These are phyloP conservation scores for Mallotus villosus DNA, from an alignment of 2,797 vertebrate genomes.

Conservation along the genomic window DNA sequence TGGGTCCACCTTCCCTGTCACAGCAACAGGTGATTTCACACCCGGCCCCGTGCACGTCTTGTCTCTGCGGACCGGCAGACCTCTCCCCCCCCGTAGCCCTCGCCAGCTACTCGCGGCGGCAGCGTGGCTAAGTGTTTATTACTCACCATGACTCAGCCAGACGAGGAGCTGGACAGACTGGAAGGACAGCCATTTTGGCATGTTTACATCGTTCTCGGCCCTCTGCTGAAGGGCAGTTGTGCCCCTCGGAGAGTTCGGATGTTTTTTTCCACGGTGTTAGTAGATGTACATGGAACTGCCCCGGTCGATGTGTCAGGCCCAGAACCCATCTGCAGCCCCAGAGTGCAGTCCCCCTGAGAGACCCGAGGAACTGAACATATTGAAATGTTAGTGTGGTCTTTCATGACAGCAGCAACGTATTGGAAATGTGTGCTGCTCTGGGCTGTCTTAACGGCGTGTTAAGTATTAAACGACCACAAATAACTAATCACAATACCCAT, in stretches of 20 bases:
- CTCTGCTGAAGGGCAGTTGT: conserved; percentile 51
- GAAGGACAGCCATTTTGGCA: conserved; percentile 48
- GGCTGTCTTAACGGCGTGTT: not conserved
- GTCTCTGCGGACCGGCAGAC: conserved; percentile 9
- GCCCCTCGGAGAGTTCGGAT: conserved; percentile 47
- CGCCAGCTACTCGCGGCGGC: conserved; percentile 21
- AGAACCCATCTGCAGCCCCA: conserved; percentile 25
- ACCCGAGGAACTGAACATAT: conserved; percentile 25
- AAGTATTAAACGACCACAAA: not conserved
- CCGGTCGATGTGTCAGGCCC: conserved; percentile 45
- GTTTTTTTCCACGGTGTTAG: conserved; percentile 26
- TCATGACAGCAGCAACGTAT: conserved; percentile 20
- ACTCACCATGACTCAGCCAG: conserved; percentile 41
- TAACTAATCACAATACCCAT: not conserved
- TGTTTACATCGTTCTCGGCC: conserved; percentile 51
- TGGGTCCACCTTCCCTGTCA: not conserved
- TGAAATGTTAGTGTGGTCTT: conserved; percentile 33
- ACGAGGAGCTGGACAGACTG: conserved; percentile 49
- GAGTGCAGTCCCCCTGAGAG: conserved; percentile 18
- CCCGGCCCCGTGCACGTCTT: conserved; percentile 4
- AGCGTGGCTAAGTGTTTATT: conserved; percentile 25
- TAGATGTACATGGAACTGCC: conserved; percentile 44
- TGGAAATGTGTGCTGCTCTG: not conserved
- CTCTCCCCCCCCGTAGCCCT: conserved; percentile 4
- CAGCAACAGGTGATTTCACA: conserved; percentile 5